These are phyloP conservation scores for Eptatretus burgeri DNA, from an alignment of 2,113 vertebrate genomes.

Conservation along the genomic window DNA sequence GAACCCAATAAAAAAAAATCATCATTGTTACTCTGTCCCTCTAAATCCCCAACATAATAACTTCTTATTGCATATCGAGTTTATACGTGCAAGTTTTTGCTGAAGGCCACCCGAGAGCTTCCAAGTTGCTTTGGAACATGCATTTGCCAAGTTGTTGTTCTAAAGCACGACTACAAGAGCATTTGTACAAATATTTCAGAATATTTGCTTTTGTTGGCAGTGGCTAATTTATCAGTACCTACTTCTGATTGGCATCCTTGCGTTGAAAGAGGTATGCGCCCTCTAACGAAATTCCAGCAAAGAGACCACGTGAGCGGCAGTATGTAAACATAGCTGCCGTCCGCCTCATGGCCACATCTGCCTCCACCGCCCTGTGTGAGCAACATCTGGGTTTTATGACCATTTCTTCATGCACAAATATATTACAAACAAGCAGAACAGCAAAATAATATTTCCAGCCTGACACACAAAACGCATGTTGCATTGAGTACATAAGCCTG, in stretches of 20 bases:
- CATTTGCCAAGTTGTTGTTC: not conserved
- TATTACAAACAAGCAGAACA: too few species aligned
- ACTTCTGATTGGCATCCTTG: conserved; percentile 90
- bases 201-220: not conserved
- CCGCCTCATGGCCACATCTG: conserved; percentile 49
- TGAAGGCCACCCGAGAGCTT: not conserved
- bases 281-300: conserved; percentile 66
- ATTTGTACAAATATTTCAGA: not conserved
- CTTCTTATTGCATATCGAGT: not conserved
- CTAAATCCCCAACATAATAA: not conserved
- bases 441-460: not conserved
- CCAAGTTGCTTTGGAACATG: not conserved
- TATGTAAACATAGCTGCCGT: conserved; percentile 66
- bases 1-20: not conserved
- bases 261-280: conserved; percentile 68
- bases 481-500: too few species aligned
- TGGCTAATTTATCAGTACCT: conserved; percentile 12
- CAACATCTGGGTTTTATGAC: not conserved
- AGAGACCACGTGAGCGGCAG: conserved; percentile 60
- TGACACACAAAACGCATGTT: too few species aligned
- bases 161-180: not conserved
- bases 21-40: not conserved
- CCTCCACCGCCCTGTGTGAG: conserved; percentile 47
- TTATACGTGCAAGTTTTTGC: not conserved
- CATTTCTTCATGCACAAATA: not conserved